Percentiles rank a stretch among this genome's conserved stretches.
Conservation (phyloP, 2,888 invertebrate species). For the Dione juno region DNA sequence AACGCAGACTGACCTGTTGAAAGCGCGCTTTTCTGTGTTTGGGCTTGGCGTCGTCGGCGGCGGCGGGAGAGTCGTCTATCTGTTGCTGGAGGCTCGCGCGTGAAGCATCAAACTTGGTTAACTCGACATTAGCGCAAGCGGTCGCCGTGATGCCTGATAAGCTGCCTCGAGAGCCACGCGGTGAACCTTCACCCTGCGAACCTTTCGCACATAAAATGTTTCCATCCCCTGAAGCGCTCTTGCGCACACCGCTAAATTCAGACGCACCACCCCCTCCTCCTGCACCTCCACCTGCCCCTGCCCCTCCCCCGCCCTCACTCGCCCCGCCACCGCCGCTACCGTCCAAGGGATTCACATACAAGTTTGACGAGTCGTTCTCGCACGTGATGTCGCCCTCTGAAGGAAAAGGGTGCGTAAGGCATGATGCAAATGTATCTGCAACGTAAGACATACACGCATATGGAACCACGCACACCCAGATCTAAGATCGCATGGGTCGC, state of each 20-base stretch:
- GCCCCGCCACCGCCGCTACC: constrained; percentile 82
- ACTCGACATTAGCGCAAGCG: constrained; percentile 49
- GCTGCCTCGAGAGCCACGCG: constrained; percentile 76
- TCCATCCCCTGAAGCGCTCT: constrained; percentile 91
- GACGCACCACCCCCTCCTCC: constrained; percentile 73
- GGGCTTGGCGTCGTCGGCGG: constrained; percentile 83
- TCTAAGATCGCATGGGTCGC: constrained; percentile 53
- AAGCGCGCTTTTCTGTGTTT: constrained; percentile 94
- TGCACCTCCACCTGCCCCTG: constrained; percentile 75
- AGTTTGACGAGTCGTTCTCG: constrained; percentile 90
- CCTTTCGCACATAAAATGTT: constrained; percentile 85
- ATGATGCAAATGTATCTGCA: constrained; percentile 97
- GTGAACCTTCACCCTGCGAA: constrained; percentile 82
- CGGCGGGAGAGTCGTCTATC: constrained; percentile 71
- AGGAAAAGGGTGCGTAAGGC: constrained; percentile 97
- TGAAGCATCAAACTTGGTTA: constrained; percentile 62
- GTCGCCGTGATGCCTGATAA: constrained; percentile 63
- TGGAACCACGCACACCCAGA: constrained; percentile 69
- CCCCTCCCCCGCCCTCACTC: constrained; percentile 55
- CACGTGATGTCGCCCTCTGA: constrained; percentile 91
- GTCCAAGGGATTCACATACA: constrained; percentile 94
- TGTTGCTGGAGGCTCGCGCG: constrained; percentile 75
- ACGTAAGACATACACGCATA: constrained; percentile 85
- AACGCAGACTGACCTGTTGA: constrained; percentile 86
- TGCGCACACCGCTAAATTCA: constrained; percentile 86